Base-by-base conservation (phyloP, 2,888 invertebrate species). In the Ctenicera cuprea region DNA sequence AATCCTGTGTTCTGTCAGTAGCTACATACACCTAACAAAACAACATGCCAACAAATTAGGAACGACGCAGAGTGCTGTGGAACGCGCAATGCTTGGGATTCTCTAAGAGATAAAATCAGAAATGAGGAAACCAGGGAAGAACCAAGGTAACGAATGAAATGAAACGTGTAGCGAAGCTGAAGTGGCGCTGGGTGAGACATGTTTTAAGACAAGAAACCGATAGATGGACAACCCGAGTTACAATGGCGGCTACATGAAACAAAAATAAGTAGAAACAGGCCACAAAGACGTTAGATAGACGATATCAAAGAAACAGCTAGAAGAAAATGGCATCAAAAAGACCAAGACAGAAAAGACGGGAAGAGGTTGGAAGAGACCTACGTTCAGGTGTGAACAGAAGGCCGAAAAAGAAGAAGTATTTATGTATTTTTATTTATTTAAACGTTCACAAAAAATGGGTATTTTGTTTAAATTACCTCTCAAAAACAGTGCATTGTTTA, bases 131-230 rank as follows among this genome's bases (percentile, higher is more conserved):
- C n/a, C n/a, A n/a, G 5, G 4, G n/a, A 26, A 22, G 26, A 52
- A 52, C 26, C 9, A 52, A 22, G 9, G 52, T 50, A 4, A 12
- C 8, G 8, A 20, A 50, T 50, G 11, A 4, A 1, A 20, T 50
- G 12, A 18, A 50, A 50, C 2, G 16, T 5, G 12, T 50, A 9
- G 50, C 50, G 16, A 11, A 12, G 22, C 9, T 50, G 11, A 50
- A 50, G 22, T 50, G 50, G 22, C 22, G 50, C 3, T 50, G 50
- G 50, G 50, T 20, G 11, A 20, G 20, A 22, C 50, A 50, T 50
- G 22, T 50, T 3, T 3, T 20, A 1, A 45, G 43, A 45, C 50
- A 11, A 50, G 20, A n/a, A 18, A 20, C 18, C 2, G 50, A 12
- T 9, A 18, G 9, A 50, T 50, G 50, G 52, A 7, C 26, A 52